Percentiles rank a stretch among this genome's conserved stretches.
phyloP scores from a whole-genome alignment of 1,140 invertebrate species.

The Stegodyphus mimosarum region DNA sequence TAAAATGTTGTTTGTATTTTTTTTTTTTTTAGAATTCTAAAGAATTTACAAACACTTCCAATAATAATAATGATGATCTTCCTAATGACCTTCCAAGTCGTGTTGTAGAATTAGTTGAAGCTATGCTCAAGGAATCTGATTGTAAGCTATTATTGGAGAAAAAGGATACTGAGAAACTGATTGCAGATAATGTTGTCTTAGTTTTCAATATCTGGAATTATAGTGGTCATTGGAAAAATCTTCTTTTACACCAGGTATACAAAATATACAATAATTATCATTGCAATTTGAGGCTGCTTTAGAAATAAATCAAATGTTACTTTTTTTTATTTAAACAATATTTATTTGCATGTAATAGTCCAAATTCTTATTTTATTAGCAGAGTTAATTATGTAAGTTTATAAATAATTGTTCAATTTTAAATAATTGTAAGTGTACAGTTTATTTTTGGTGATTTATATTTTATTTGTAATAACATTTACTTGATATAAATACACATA shows the following conservation, averaged over 20 bases:
- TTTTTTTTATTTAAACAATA: no score
- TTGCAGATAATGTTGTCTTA: constrained; percentile 57
- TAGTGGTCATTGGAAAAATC: constrained; percentile 67
- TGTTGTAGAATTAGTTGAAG: constrained; percentile 59
- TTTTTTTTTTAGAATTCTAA: constrained; percentile 37
- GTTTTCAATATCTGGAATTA: constrained; percentile 69
- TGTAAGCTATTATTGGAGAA: constrained; percentile 46
- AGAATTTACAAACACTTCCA: constrained; percentile 1
- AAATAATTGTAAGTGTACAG: no score
- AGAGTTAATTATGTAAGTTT: no score
- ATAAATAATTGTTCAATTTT: no score
- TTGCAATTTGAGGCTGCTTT: no score
- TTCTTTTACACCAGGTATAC: constrained; percentile 68
- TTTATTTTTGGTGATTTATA: no score
- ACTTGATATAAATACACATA: no score
- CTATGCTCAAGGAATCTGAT: constrained; percentile 54
- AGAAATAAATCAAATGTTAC: no score
- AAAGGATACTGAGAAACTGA: constrained; percentile 42
- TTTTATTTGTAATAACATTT: no score
- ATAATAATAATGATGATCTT: constrained; percentile 12
- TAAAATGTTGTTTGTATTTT: not conserved
- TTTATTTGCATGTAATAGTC: no score
- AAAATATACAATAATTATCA: no score
- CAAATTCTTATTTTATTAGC: no score
- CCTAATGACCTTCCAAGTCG: constrained; percentile 44